Evolutionary conservation across 2,888 invertebrate genomes (phyloP).

Genomic region (Acronicta aceris): DNA sequence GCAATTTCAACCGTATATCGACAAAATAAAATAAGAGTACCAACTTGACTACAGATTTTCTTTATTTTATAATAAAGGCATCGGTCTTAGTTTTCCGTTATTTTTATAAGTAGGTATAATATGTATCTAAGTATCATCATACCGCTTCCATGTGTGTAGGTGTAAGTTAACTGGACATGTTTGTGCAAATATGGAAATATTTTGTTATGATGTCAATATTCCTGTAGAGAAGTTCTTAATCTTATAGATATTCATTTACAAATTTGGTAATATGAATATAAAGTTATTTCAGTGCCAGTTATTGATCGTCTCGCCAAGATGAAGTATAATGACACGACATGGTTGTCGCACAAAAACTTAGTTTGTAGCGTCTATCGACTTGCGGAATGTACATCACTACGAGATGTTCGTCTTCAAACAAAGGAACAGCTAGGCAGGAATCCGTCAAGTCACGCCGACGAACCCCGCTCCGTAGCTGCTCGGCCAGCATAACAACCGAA

Average conservation of each 20-base stretch:
- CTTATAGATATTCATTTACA: not conserved
- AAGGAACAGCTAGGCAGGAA: slow-evolving; percentile 78
- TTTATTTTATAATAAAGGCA: not conserved
- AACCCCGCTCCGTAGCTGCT: slow-evolving; percentile 61
- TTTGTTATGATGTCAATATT: slow-evolving; percentile 13
- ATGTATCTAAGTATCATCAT: slow-evolving; percentile 36
- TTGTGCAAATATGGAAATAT: slow-evolving; percentile 29
- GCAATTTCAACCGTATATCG: no score
- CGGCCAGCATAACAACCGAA: slow-evolving; percentile 74
- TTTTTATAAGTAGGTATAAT: slow-evolving; percentile 12
- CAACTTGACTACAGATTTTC: not conserved
- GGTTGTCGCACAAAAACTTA: slow-evolving; percentile 44
- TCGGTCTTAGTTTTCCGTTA: slow-evolving; percentile 18
- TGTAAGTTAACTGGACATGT: slow-evolving; percentile 13
- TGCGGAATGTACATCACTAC: slow-evolving; percentile 62
- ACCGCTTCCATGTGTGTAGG: slow-evolving; percentile 16
- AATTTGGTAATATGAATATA: slow-evolving; percentile 14
- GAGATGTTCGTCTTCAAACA: slow-evolving; percentile 73
- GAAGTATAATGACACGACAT: slow-evolving; percentile 53
- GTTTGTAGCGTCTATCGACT: slow-evolving; percentile 51
- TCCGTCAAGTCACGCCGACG: slow-evolving; percentile 83
- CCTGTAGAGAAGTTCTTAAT: slow-evolving; percentile 20
- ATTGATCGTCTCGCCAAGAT: slow-evolving; percentile 20
- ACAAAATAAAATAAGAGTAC: no score
- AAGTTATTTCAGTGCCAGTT: slow-evolving; percentile 24